Percentiles rank a stretch among this genome's conserved stretches.
These are phyloP conservation scores for Drosophila varians DNA, from an alignment of 1,140 invertebrate genomes.

Conservation along the genomic window DNA sequence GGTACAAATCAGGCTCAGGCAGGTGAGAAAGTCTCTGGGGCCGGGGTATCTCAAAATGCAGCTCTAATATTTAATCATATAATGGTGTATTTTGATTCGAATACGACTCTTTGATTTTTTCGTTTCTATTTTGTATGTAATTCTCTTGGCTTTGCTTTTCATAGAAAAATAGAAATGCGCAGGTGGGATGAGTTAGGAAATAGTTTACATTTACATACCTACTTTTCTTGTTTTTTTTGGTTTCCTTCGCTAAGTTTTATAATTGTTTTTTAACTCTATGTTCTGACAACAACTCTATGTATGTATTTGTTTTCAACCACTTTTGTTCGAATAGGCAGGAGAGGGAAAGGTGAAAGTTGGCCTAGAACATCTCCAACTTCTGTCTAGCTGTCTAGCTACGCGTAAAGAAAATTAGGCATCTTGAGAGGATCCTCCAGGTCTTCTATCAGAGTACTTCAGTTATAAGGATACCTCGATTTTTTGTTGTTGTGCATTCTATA, in stretches of 20 bases:
- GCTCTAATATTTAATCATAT: conserved; percentile 49
- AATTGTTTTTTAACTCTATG: conserved; percentile 56
- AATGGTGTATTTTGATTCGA: conserved; percentile 47
- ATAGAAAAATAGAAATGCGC: conserved; percentile 82
- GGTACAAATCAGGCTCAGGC: conserved; percentile 78
- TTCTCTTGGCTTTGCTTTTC: conserved; percentile 58
- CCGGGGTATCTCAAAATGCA: conserved; percentile 57
- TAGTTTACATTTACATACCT: conserved; percentile 70
- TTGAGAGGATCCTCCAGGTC: conserved; percentile 57
- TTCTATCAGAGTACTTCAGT: conserved; percentile 70
- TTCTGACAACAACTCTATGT: conserved; percentile 44
- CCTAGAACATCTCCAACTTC: conserved; percentile 26
- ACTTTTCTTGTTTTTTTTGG: conserved; percentile 14
- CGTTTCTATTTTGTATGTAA: conserved; percentile 15
- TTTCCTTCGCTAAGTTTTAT: conserved; percentile 19
- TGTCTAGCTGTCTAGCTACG: conserved; percentile 25
- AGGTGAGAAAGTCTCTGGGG: conserved; percentile 71
- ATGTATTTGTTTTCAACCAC: conserved; percentile 52
- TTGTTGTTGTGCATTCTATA: conserved; percentile 67
- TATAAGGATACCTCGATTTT: conserved; percentile 20
- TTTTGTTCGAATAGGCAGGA: conserved; percentile 36
- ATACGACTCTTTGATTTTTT: conserved; percentile 48
- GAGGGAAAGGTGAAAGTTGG: conserved; percentile 26
- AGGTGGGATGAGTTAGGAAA: conserved; percentile 81
- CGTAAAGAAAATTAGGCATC: conserved; percentile 31